A percentile compares a stretch with the other conserved stretches of the same genome.
Conservation (phyloP, 2,113 vertebrate species). For the Rhynchomys soricoides region DNA sequence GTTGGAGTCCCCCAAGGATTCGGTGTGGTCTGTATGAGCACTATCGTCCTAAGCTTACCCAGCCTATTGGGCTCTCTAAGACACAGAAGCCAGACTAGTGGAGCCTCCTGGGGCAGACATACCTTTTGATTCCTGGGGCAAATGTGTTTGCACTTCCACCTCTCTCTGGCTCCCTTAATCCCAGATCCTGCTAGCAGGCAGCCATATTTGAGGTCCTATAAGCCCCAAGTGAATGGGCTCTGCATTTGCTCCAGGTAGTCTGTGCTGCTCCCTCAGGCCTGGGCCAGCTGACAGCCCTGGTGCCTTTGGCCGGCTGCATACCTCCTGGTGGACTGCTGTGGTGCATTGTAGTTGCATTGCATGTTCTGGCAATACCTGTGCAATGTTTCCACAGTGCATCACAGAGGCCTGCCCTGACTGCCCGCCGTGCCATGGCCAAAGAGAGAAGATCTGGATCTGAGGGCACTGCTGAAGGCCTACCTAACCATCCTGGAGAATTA, state of each 20-base stretch:
- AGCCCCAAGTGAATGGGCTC: too few species aligned
- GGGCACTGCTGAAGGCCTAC: neutral
- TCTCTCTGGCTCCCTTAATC: neutral
- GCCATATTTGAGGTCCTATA: too few species aligned
- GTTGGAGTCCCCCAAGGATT: neutral
- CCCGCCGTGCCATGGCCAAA: neutral
- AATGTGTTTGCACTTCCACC: neutral
- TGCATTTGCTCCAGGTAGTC: neutral
- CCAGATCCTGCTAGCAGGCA: neutral
- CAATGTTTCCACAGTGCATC: conserved; percentile 99
- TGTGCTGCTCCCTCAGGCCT: accelerated
- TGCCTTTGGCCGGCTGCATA: accelerated
- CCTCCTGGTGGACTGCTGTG: conserved; percentile 83
- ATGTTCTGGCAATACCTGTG: conserved; percentile 91
- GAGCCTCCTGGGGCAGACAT: too few species aligned
- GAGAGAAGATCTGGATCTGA: neutral
- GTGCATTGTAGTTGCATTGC: conserved; percentile 99
- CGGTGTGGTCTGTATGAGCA: neutral
- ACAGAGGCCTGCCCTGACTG: conserved; percentile 89
- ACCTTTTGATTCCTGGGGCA: neutral
- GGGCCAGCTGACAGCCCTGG: neutral
- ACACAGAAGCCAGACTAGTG: neutral
- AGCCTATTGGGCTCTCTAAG: accelerated
- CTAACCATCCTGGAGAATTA: accelerated
- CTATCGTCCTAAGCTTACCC: accelerated